A percentile compares a stretch with the other conserved stretches of the same genome.
Evolutionary conservation across 2,113 vertebrate genomes (phyloP).

Genomic region (Cervus canadensis): DNA sequence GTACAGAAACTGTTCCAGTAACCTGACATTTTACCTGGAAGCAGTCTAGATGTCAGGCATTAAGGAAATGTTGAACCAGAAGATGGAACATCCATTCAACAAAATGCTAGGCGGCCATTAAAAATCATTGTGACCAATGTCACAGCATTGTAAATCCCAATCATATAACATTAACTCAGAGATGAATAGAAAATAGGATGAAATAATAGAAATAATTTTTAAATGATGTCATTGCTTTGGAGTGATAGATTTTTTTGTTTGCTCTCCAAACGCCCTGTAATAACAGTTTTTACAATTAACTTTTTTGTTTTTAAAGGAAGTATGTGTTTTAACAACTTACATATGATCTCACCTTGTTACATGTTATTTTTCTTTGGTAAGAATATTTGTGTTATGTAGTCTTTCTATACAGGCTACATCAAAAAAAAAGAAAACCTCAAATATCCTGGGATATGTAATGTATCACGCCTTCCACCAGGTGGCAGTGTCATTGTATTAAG

Average conservation of each 20-base stretch:
- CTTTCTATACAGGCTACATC: not conserved
- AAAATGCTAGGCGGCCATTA: not conserved
- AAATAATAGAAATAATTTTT: not conserved
- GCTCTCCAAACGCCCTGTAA: not conserved
- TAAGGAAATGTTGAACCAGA: not conserved
- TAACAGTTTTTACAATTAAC: not conserved
- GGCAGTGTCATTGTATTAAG: conserved; percentile 32
- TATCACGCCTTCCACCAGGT: conserved; percentile 38
- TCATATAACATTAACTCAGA: not conserved
- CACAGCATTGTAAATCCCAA: not conserved
- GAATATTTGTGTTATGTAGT: not conserved
- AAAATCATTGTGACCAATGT: not conserved
- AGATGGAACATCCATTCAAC: not conserved
- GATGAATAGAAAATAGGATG: not conserved
- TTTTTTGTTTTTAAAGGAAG: not conserved
- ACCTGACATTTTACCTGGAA: not conserved
- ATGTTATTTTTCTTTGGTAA: not conserved
- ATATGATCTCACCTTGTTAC: not conserved
- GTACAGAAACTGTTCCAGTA: not conserved
- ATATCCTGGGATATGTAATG: not conserved
- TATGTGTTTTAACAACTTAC: not conserved
- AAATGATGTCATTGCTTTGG: not conserved
- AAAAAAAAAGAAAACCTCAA: not conserved
- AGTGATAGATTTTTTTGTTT: not conserved
- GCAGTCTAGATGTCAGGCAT: not conserved